Evolutionary conservation across 1,140 invertebrate genomes (phyloP), one percentile per base, ranked within the genome.

Genomic region (Drosophila watanabei): DNA sequence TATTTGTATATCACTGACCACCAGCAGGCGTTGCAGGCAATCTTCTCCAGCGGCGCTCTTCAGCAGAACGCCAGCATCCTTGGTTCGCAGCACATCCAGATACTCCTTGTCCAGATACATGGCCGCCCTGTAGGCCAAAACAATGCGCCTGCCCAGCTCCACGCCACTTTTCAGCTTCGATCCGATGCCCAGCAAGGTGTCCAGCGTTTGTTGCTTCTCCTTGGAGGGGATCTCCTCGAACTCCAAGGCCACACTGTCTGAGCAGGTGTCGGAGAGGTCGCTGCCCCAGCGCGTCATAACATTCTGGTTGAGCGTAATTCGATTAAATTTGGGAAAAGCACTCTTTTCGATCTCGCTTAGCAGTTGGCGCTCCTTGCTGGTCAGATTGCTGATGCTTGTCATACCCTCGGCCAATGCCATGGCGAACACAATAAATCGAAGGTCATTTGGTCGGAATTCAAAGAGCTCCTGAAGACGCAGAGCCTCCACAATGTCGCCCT

Each of bases 51-150:
- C 90, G 11, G 94, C 93, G 57, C 94, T 94, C 73, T 94, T 94
- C 10, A 96, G 80, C 58, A 95, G 92, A 57, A 93, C 86, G 24
- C 94, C 91, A 0, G 94, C 93, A 89, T 95, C 94, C 57, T 93
- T 93, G 24, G 94, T 92, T 2, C 93, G 88, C 35, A 95, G 68
- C 41, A 96, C 87, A 41, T 94, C 93, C 59, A 94, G 79, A 85
- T 95, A 96, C 43, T 93, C 94, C 75, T 94, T 94, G 39, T 94
- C 94, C 54, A 95, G 81, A 60, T 94, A 94, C 64, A 94, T 83
- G 33, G 95, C 94, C 4, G 95, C 93, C 60, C 94, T 93, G 77
- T 94, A 95, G 39, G 94, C 94, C 46, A 94, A 83, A 4, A 95
- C 92, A 73, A 95, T 93, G 61, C 94, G 94, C 6, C 93, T 92